Evolutionary conservation across 2,797 vertebrate genomes (phyloP).

Genomic region (Phalloptychus januarius): DNA sequence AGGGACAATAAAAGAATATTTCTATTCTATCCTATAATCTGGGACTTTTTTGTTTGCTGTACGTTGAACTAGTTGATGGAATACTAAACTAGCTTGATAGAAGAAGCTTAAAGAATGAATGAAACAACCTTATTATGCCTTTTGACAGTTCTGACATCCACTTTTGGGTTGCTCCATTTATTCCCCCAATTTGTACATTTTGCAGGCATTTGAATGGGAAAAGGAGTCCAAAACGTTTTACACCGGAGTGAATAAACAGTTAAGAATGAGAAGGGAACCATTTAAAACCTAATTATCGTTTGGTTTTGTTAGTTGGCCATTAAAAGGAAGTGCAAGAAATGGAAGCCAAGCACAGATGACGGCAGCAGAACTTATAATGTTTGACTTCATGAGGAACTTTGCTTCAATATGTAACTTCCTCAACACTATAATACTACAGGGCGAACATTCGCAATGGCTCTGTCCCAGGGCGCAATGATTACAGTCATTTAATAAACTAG

Average conservation of each 20-base stretch:
- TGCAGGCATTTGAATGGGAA: neutral
- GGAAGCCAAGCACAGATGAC: neutral
- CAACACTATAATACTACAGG: neutral
- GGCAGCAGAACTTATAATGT: neutral
- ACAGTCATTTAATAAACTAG: neutral
- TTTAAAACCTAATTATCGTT: neutral
- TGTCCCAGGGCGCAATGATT: neutral
- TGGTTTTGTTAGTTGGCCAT: neutral
- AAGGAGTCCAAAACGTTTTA: neutral
- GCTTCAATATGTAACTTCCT: neutral
- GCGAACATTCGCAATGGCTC: neutral
- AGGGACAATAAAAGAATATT: neutral
- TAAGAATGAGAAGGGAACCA: neutral
- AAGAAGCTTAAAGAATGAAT: neutral
- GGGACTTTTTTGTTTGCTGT: neutral
- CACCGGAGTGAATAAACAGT: neutral
- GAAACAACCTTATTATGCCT: neutral
- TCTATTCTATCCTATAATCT: neutral
- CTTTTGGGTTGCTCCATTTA: neutral
- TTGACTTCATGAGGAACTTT: neutral
- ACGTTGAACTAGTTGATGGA: neutral
- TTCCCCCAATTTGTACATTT: neutral
- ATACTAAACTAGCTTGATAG: neutral
- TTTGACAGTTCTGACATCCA: neutral
- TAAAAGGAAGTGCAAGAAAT: neutral